A percentile compares a stretch with the other conserved stretches of the same genome.
Evolutionary conservation across 2,888 invertebrate species (phyloP).

Genomic region (Tetrapedia diversipes): DNA sequence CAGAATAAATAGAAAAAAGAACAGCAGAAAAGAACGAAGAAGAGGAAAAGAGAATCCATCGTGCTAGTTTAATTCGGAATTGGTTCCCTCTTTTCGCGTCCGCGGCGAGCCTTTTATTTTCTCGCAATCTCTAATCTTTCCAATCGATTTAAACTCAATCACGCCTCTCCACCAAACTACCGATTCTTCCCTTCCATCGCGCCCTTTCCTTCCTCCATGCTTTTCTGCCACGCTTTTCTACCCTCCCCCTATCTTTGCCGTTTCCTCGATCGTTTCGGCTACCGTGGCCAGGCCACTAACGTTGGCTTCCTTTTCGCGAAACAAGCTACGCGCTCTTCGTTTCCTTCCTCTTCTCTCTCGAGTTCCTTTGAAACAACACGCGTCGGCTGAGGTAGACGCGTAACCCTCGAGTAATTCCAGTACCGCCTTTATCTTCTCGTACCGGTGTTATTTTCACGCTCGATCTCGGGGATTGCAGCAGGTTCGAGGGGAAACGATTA

Average conservation of each 20-base stretch:
- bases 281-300: background rate
- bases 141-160: constrained; percentile 73
- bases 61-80: constrained; percentile 69
- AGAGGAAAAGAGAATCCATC: constrained; percentile 55
- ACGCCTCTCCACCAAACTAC: constrained; percentile 40
- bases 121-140: constrained; percentile 72
- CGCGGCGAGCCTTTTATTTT: constrained; percentile 60
- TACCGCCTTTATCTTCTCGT: too few relatives aligned
- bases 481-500: constrained; percentile 13
- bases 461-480: background rate
- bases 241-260: constrained; percentile 1
- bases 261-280: constrained; percentile 14
- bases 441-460: background rate
- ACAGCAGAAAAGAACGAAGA: background rate
- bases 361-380: background rate
- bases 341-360: background rate
- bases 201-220: background rate
- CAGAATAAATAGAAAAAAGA: background rate
- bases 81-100: constrained; percentile 62
- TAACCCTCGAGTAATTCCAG: background rate
- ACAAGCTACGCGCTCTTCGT: background rate
- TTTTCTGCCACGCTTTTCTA: background rate
- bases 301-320: background rate
- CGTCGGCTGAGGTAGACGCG: background rate
- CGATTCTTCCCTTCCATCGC: constrained; percentile 31